phyloP scores from a whole-genome alignment of 2,113 vertebrate species.

The Hyla sarda region DNA sequence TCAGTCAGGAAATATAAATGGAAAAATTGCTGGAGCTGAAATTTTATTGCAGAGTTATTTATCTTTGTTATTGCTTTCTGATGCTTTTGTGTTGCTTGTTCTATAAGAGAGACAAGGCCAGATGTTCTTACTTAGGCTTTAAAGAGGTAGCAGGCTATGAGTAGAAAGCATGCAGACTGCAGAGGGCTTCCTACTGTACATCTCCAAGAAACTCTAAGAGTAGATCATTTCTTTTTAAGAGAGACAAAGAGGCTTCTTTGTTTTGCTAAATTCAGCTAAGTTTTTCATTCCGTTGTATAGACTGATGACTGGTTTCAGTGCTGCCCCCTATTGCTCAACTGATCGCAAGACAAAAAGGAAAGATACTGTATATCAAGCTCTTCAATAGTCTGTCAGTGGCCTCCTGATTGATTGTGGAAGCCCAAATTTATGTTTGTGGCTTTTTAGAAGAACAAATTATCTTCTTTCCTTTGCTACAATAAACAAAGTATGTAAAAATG shows the following conservation, averaged over 20 bases:
- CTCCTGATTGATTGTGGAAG: not conserved
- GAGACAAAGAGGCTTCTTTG: not conserved
- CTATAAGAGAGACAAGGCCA: conserved; percentile 50
- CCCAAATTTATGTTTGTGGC: no score
- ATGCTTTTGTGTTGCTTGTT: conserved; percentile 68
- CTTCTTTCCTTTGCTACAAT: not conserved
- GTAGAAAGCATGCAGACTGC: not conserved
- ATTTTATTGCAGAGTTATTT: conserved; percentile 75
- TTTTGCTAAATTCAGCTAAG: no score
- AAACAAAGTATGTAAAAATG: no score
- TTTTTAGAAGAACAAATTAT: not conserved
- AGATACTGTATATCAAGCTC: not conserved
- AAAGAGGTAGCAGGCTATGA: conserved; percentile 36
- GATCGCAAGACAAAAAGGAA: not conserved
- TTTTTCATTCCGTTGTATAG: not conserved
- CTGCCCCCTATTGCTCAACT: not conserved
- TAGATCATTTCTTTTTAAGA: not conserved
- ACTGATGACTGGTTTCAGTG: not conserved
- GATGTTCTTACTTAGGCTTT: conserved; percentile 64
- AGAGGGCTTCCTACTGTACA: not conserved
- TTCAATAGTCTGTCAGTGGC: not conserved
- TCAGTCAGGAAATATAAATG: conserved; percentile 76
- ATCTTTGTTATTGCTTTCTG: conserved; percentile 74
- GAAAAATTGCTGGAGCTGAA: conserved; percentile 76
- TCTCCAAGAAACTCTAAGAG: not conserved